Percentiles rank a stretch among this genome's conserved stretches.
phyloP scores from a whole-genome alignment of 2,113 vertebrate genomes.

The Psittacula cyanocephala region DNA sequence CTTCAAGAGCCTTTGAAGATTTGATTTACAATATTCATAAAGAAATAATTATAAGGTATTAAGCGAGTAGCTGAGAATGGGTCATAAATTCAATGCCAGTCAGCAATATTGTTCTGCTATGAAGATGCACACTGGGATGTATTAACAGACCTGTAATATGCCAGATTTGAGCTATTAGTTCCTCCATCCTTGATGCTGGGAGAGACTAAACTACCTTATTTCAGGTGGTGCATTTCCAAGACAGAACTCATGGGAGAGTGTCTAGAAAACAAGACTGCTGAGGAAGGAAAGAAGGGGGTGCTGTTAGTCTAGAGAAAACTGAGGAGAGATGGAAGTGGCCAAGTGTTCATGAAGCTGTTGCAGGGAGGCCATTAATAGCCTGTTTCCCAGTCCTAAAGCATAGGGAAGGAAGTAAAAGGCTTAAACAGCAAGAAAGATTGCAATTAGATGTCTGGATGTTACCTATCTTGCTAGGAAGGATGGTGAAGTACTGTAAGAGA shows the following conservation, averaged over 20 bases:
- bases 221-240: neutral
- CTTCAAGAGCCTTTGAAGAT: neutral
- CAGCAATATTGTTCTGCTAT: neutral
- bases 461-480: neutral
- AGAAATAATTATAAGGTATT: neutral
- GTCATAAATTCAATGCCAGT: neutral
- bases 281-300: neutral
- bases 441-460: neutral
- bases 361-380: neutral
- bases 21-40: conserved; percentile 7
- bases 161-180: neutral
- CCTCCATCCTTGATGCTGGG: neutral
- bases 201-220: neutral
- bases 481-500: neutral
- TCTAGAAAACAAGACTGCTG: neutral
- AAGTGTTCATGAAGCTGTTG: neutral
- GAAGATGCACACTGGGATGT: neutral
- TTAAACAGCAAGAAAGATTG: neutral
- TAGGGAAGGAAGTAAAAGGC: neutral
- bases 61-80: neutral
- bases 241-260: neutral
- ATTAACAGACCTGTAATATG: neutral
- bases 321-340: neutral
- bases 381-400: neutral
- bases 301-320: neutral